Evolutionary conservation across 2,113 vertebrate species (phyloP), one percentile per base, ranked within the genome.

Genomic region (Antennarius striatus): DNA sequence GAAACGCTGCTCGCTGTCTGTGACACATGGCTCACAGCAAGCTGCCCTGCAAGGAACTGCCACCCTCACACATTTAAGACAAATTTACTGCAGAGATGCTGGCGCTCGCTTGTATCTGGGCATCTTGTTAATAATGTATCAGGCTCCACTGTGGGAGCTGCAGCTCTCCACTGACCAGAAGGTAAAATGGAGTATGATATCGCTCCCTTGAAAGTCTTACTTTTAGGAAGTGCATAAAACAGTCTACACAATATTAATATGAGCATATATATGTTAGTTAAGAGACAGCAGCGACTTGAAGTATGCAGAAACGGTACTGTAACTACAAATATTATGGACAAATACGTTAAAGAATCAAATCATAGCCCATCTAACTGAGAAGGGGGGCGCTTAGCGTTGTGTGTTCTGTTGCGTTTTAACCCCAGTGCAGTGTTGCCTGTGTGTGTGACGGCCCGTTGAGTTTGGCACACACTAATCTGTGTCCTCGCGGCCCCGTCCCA

Each of bases 91-190:
- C 77, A 62, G 68, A 68, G 70, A 79, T 65, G 32, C 76, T 56
- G 70, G 53, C 63, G 76, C 78, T 77, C 75, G 48, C 83, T 22
- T 75, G 43, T 73, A 66, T 70, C 81, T 40, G 79, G 71, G 32
- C 72, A 75, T 85, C 75, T 89, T 65, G 77, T 88, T 89, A 89
- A 90, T 87, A 88, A 90, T 86, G 79, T 58, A 89, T 88, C 70
- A 77, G 64, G 82, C 79, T 76, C 48, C 56, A 39, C 62, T 30
- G 77, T 71, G 73, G 71, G 68, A 88, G 83, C 72, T 59, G 75
- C 79, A 85, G 79, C 76, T 88, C 63, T 84, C 61, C 63, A 53
- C 71, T 57, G 64, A 56, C 48, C 72, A 82, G 84, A 83, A 54
- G 29, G 54, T 51, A 63, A 79, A 83, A 86, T 84, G 68, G 73